phyloP scores from a whole-genome alignment of 2,797 vertebrate genomes.

The Cyprinodon diabolis region DNA sequence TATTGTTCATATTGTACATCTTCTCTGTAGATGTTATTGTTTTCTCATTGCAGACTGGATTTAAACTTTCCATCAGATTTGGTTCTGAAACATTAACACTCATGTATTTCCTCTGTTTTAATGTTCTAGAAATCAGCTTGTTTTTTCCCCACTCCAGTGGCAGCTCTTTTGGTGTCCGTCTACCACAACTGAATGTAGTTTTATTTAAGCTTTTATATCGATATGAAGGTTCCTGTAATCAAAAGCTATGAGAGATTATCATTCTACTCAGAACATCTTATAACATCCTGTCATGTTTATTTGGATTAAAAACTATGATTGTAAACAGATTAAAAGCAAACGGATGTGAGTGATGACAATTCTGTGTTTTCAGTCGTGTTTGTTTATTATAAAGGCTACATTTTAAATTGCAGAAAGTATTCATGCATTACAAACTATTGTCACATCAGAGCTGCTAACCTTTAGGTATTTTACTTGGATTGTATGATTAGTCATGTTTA shows the following conservation, averaged over 20 bases:
- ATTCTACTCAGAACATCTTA: constrained; percentile 6
- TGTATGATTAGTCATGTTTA: no score
- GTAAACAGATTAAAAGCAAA: constrained; percentile 27
- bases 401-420: background rate
- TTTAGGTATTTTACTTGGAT: background rate
- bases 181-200: constrained; percentile 66
- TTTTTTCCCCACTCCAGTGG: constrained; percentile 45
- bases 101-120: background rate
- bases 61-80: background rate
- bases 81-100: background rate
- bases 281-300: constrained; percentile 1
- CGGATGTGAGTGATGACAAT: background rate
- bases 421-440: background rate
- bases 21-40: background rate
- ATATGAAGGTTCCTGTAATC: constrained; percentile 29
- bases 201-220: constrained; percentile 55
- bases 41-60: constrained; percentile 14
- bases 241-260: constrained; percentile 40
- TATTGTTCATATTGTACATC: constrained; percentile 19
- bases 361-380: background rate
- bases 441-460: background rate
- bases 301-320: constrained; percentile 6
- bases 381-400: background rate
- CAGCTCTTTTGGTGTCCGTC: constrained; percentile 60
- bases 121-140: background rate